These are phyloP conservation scores for Hirtodrosophila histrioides DNA, from an alignment of 2,888 invertebrate genomes.

Conservation along the genomic window DNA sequence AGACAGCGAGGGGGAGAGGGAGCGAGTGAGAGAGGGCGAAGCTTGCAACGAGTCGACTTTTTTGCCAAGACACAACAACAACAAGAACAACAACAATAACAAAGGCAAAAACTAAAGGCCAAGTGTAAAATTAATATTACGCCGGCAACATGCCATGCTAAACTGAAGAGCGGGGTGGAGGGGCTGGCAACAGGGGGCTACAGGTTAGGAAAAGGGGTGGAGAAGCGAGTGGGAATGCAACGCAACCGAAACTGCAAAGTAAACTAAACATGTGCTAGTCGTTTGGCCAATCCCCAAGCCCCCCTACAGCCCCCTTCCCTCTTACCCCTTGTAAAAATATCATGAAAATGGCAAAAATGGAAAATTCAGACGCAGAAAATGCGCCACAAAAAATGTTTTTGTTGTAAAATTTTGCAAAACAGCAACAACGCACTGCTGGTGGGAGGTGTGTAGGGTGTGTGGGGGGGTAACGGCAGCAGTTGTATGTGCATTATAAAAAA, in stretches of 20 bases:
- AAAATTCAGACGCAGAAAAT: slow-evolving; percentile 73
- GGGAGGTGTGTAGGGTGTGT: not conserved
- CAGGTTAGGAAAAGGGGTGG: not conserved
- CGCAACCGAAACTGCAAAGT: slow-evolving; percentile 79
- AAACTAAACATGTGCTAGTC: slow-evolving; percentile 82
- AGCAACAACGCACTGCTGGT: slow-evolving; percentile 8
- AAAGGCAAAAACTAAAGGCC: slow-evolving; percentile 78
- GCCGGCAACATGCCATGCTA: slow-evolving; percentile 47
- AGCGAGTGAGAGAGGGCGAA: not conserved
- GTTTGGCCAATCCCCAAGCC: slow-evolving; percentile 52
- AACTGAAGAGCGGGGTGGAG: slow-evolving; percentile 6
- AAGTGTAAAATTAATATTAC: slow-evolving; percentile 83
- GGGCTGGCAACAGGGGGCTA: not conserved
- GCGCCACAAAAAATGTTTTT: slow-evolving; percentile 74
- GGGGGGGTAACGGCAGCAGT: not conserved
- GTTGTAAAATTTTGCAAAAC: slow-evolving; percentile 53
- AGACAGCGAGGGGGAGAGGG: slow-evolving; percentile 1
- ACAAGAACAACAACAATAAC: slow-evolving; percentile 35
- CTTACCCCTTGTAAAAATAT: slow-evolving; percentile 67
- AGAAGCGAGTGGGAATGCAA: slow-evolving; percentile 58
- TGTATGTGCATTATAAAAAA: slow-evolving; percentile 68
- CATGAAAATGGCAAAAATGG: slow-evolving; percentile 77
- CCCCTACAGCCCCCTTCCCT: slow-evolving; percentile 3
- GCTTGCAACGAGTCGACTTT: slow-evolving; percentile 47
- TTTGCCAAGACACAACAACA: slow-evolving; percentile 41